These are phyloP conservation scores for Microctenopoma stevenorrisi DNA, from an alignment of 2,797 vertebrate genomes.

Conservation along the genomic window DNA sequence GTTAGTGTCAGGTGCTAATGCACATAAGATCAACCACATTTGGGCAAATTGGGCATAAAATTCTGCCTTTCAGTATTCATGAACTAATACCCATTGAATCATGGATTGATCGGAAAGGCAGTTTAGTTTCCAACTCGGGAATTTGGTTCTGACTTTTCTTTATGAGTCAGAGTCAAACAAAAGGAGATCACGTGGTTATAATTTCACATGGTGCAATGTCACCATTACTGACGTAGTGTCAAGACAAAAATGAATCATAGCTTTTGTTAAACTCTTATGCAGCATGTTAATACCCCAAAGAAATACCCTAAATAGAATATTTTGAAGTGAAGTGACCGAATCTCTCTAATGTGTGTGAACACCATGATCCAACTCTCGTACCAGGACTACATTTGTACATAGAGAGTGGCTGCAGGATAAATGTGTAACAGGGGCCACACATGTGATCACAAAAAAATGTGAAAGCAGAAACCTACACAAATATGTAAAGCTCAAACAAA, in stretches of 20 bases:
- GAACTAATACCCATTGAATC: constrained; percentile 26
- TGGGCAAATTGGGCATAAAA: background rate
- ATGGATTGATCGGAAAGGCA: constrained; percentile 35
- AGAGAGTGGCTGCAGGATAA: constrained; percentile 64
- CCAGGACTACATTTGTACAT: constrained; percentile 71
- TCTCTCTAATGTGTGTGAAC: constrained; percentile 52
- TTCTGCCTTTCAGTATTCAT: constrained; percentile 2
- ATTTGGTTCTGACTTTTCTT: constrained; percentile 47
- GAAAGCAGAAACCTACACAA: constrained; percentile 44
- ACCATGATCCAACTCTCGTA: constrained; percentile 28
- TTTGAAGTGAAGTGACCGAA: constrained; percentile 34
- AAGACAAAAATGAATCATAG: constrained; percentile 4
- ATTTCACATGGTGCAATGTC: constrained; percentile 24
- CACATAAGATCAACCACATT: constrained; percentile 38
- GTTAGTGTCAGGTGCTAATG: constrained; percentile 31
- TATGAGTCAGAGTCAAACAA: constrained; percentile 49
- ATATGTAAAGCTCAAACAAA: constrained; percentile 33
- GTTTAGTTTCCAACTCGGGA: constrained; percentile 35
- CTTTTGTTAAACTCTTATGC: constrained; percentile 7
- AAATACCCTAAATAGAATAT: constrained; percentile 20
- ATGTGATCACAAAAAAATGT: constrained; percentile 55
- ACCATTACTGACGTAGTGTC: constrained; percentile 31
- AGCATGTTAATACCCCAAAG: background rate
- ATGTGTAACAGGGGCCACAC: constrained; percentile 62
- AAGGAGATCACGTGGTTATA: constrained; percentile 46